Evolutionary conservation across 2,888 invertebrate species (phyloP).

Genomic region (Diarsia brunnea): DNA sequence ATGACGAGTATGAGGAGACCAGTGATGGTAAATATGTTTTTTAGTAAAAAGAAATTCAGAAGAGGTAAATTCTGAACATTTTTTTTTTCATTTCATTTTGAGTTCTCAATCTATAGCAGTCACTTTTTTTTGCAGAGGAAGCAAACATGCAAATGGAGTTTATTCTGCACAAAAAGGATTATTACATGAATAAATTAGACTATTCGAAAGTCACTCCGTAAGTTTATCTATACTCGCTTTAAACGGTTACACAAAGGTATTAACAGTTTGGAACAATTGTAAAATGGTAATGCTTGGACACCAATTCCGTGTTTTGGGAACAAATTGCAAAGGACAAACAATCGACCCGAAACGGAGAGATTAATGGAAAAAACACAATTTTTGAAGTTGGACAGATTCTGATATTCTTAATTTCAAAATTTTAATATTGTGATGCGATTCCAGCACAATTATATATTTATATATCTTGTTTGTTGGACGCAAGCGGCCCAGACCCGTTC

Average conservation of each 20-base stretch:
- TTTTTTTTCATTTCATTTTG: not conserved
- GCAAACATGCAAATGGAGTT: conserved; percentile 94
- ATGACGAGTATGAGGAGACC: conserved; percentile 84
- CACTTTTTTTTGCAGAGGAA: conserved; percentile 81
- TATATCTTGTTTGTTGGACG: conserved; percentile 55
- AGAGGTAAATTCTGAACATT: not conserved
- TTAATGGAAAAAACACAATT: not conserved
- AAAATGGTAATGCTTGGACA: not conserved
- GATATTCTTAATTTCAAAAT: conserved; percentile 25
- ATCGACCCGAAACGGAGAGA: not conserved
- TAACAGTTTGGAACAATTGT: not conserved
- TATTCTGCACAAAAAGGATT: conserved; percentile 95
- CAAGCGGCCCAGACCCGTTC: conserved; percentile 55
- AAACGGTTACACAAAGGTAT: conserved; percentile 9
- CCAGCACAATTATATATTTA: conserved; percentile 40
- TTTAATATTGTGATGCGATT: conserved; percentile 18
- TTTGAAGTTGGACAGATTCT: conserved; percentile 19
- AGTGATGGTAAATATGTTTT: conserved; percentile 82
- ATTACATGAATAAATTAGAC: conserved; percentile 97
- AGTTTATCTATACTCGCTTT: conserved; percentile 67
- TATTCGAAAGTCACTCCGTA: conserved; percentile 95
- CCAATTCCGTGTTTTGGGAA: not conserved
- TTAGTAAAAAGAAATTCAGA: not conserved
- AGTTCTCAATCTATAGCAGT: not conserved
- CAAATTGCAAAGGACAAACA: not conserved